Evolutionary conservation across 2,113 vertebrate genomes (phyloP), one percentile per base, ranked within the genome.

Genomic region (Theristicus caerulescens): DNA sequence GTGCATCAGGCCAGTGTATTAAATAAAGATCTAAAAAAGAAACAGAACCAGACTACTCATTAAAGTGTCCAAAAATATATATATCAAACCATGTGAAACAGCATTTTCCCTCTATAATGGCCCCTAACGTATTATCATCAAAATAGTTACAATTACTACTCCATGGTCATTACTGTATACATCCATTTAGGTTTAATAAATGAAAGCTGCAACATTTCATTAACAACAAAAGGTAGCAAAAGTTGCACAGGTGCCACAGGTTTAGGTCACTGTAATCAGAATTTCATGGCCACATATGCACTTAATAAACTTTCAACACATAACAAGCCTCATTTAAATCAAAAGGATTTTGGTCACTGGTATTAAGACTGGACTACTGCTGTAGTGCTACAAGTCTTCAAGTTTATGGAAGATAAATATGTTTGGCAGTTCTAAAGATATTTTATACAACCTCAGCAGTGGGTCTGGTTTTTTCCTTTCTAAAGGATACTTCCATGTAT

Each of bases 11-110:
- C 98, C 98, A 98, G 87, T 98, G 98, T 83, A 99, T 98, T 92
- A 99, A 97, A 96, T 98, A 99, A 93, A 99, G 96, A 97, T 99
- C 99, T 99, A 93, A 94, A 94, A 97, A 54, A 71, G 88, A 93
- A 81, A 73, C 13, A 93, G n/a, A 96, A 88, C 22, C 32, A 91
- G 52, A 76, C 82, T 93, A 59, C n/a, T 96, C 38, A 42, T 15
- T 90, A 55, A 21, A 40, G 25, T 76, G 42, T 78, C 40, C 51
- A 59, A 86, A 52, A 32, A 38, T 46, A 57, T 7, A 72, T 21
- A 58, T 2, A 67, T 25, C 47, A 73, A 62, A 91, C 36, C 47
- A 66, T 5, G 15, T 52, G 58, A 81, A n/a, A 67, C n/a, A 85
- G 44, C 31, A 46, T 44, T 67, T 77, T 40, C 46, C 52, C 27